Conservation (phyloP, 2,113 vertebrate species). For the Cariama cristata region DNA sequence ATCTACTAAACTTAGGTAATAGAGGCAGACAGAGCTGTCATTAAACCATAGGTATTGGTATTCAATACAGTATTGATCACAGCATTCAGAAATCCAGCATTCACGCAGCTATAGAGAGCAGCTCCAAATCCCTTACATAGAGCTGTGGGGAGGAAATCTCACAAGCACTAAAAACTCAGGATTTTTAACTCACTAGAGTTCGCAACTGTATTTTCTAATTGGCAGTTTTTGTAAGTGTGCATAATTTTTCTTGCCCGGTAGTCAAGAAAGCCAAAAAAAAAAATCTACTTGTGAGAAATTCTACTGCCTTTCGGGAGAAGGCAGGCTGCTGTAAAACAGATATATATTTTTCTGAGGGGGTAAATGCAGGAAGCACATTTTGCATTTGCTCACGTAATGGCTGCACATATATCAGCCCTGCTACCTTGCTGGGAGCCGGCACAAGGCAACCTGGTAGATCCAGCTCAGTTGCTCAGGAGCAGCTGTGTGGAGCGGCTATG, state of each 20-base stretch:
- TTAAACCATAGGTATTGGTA: not conserved
- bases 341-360: not conserved
- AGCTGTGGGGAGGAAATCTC: not conserved
- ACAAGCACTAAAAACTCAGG: not conserved
- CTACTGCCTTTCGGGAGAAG: not conserved
- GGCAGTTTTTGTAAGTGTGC: not conserved
- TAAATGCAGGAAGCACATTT: not conserved
- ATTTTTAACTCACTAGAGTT: not conserved
- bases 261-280: not conserved
- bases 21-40: not conserved
- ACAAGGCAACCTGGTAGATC: accelerated
- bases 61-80: slow-evolving; percentile 21
- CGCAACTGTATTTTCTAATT: not conserved
- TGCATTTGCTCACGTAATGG: not conserved
- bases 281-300: not conserved
- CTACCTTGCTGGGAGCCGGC: not conserved
- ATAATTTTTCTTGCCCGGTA: not conserved
- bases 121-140: not conserved
- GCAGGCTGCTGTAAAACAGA: not conserved
- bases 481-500: not conserved
- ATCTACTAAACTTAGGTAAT: not conserved
- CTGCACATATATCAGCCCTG: not conserved
- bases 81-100: slow-evolving; percentile 1
- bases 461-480: not conserved
- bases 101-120: not conserved